Conservation (phyloP, 2,797 vertebrate genomes). For the Pangasius mekongensis region DNA sequence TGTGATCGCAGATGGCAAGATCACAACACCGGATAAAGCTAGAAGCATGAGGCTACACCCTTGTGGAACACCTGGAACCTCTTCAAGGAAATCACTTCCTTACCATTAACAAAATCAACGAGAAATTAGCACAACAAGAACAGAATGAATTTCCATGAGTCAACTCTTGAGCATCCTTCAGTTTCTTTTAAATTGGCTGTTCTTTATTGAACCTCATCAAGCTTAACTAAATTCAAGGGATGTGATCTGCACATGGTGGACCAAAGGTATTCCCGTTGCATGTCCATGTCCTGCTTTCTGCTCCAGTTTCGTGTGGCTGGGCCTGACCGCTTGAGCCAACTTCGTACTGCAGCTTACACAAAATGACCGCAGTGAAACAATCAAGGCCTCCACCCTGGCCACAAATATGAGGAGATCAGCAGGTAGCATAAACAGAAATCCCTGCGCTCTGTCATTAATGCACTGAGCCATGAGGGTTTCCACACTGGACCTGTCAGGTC, state of each 20-base stretch:
- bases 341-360: constrained; percentile 63
- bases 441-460: constrained; percentile 67
- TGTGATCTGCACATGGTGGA: constrained; percentile 11
- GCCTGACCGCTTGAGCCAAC: constrained; percentile 56
- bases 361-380: constrained; percentile 67
- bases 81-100: constrained; percentile 36
- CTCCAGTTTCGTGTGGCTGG: constrained; percentile 49
- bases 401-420: constrained; percentile 73
- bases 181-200: constrained; percentile 29
- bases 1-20: neutral
- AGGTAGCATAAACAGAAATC: constrained; percentile 77
- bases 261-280: constrained; percentile 41
- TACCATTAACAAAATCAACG: constrained; percentile 29
- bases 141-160: constrained; percentile 45
- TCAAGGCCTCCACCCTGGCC: constrained; percentile 71
- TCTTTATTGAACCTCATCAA: constrained; percentile 37
- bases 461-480: constrained; percentile 62
- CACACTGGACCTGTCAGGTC: constrained; percentile 60
- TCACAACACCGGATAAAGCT: neutral
- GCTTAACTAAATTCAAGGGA: constrained; percentile 15
- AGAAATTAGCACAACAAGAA: constrained; percentile 28
- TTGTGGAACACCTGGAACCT: constrained; percentile 43
- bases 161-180: constrained; percentile 13
- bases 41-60: constrained; percentile 25
- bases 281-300: constrained; percentile 35